Conservation (phyloP, 2,797 vertebrate genomes). For the Orientallactaga sibirica region DNA sequence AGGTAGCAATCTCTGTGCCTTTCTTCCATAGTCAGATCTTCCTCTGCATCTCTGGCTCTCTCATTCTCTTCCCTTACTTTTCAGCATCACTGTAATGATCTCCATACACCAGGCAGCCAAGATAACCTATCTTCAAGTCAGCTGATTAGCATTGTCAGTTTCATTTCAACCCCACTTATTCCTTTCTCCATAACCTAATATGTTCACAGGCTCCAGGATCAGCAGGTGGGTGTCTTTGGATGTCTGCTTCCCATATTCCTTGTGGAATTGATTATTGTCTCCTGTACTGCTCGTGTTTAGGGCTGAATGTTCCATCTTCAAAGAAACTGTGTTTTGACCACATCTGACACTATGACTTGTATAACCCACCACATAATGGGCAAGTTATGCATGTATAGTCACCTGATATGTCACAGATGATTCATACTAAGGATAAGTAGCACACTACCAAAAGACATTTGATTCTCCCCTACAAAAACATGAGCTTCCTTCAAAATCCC, state of each 20-base stretch:
- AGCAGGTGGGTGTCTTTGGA: too few relatives aligned
- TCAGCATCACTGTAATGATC: neutral
- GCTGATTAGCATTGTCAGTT: neutral
- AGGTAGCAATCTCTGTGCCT: neutral
- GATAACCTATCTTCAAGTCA: neutral
- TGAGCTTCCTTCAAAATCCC: neutral
- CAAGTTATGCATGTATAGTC: neutral
- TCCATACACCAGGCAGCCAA: neutral
- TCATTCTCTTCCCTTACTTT: neutral
- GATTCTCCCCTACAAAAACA: neutral
- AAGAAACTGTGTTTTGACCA: neutral
- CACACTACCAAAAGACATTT: neutral
- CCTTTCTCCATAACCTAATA: neutral
- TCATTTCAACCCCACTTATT: neutral
- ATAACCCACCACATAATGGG: neutral
- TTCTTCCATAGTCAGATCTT: neutral
- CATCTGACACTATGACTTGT: neutral
- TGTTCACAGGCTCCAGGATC: neutral
- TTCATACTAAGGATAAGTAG: neutral
- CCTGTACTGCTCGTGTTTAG: neutral
- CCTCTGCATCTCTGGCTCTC: neutral
- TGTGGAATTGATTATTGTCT: neutral
- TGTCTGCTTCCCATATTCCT: neutral
- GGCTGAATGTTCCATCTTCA: neutral
- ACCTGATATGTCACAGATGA: neutral